Evolutionary conservation across 1,140 invertebrate species (phyloP).

Genomic region (Scaptomyza montana): DNA sequence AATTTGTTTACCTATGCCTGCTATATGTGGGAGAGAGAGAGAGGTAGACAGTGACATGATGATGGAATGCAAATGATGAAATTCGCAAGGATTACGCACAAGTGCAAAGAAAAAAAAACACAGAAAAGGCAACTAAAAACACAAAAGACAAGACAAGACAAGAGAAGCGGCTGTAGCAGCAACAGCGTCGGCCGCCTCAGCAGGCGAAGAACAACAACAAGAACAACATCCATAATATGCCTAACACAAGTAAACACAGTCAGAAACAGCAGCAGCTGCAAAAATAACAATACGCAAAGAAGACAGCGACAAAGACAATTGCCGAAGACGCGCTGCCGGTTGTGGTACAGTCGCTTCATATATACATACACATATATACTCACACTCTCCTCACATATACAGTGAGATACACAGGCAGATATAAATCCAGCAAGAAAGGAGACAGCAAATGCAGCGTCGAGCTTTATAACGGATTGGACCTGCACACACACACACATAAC

Average conservation of each 20-base stretch:
- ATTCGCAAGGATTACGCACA: slow-evolving; percentile 38
- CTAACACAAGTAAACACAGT: slow-evolving; percentile 1
- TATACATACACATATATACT: neutral
- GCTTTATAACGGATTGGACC: slow-evolving; percentile 42
- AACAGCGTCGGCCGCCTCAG: neutral
- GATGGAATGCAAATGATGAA: slow-evolving; percentile 8
- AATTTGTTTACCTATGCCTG: too few relatives aligned
- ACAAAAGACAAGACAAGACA: neutral
- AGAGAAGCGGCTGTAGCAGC: neutral
- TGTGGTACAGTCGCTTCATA: slow-evolving; percentile 63
- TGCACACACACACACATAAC: slow-evolving; percentile 16
- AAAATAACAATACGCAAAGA: slow-evolving; percentile 58
- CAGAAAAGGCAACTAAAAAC: neutral
- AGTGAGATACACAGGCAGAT: neutral
- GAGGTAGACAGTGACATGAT: neutral
- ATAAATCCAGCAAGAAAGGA: slow-evolving; percentile 1
- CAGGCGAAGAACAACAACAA: neutral
- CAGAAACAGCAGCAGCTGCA: slow-evolving; percentile 53
- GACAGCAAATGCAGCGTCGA: slow-evolving; percentile 22
- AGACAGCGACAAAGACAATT: slow-evolving; percentile 41
- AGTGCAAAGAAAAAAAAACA: slow-evolving; percentile 25
- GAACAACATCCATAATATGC: neutral
- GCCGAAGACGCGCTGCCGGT: slow-evolving; percentile 46
- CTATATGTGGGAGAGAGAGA: neutral
- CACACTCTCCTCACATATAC: slow-evolving; percentile 4